Evolutionary conservation across 2,797 vertebrate genomes (phyloP).

Genomic region (Peromyscus nudipes): DNA sequence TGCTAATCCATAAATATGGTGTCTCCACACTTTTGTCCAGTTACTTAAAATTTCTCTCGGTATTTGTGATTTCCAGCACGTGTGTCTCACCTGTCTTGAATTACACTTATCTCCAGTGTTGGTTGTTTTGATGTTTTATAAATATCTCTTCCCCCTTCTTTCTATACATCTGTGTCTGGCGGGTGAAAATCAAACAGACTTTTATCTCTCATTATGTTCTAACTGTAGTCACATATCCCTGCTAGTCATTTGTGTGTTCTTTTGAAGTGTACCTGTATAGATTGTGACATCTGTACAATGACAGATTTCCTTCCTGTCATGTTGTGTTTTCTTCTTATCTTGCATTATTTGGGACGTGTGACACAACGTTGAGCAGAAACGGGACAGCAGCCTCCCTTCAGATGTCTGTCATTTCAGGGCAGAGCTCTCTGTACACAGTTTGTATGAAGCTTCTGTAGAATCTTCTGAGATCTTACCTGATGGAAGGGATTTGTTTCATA

Average conservation of each 20-base stretch:
- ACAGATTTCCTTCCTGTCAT: background rate
- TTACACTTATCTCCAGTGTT: background rate
- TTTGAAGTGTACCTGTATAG: background rate
- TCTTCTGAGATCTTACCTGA: background rate
- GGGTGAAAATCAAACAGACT: background rate
- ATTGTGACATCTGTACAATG: background rate
- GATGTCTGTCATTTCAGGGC: background rate
- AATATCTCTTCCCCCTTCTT: background rate
- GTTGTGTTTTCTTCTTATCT: background rate
- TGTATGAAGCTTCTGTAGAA: background rate
- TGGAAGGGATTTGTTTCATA: background rate
- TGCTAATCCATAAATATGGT: background rate
- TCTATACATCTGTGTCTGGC: background rate
- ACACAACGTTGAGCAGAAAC: background rate
- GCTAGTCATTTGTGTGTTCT: no score
- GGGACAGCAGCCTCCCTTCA: background rate
- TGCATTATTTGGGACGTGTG: background rate
- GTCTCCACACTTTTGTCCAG: background rate
- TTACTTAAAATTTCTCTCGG: conserved; percentile 3
- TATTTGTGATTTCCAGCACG: background rate
- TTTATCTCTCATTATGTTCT: background rate
- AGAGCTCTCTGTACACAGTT: background rate
- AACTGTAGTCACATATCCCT: background rate
- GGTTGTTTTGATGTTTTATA: background rate
- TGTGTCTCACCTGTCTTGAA: background rate